Base-by-base conservation (phyloP, 2,113 vertebrate species). In the Azemiops feae region DNA sequence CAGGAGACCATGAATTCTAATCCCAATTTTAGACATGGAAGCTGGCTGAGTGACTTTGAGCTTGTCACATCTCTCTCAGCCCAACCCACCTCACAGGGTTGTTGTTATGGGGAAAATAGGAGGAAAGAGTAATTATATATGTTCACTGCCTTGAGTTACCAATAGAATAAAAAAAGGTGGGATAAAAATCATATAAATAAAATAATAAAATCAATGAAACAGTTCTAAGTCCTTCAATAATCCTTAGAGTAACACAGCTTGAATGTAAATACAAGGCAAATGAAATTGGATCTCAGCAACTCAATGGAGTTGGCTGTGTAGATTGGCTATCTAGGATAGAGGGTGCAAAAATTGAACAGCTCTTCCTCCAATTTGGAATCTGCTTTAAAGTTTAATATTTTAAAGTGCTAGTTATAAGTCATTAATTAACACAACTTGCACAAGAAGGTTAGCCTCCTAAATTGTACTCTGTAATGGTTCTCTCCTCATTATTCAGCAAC, bases 401-500 rank as follows among this genome's bases (percentile, higher is more conserved):
- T 45, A n/a, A 88, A 81, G 6, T 6, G 34, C 87, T 47, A 1
- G 50, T 34, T 92, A 18, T 55, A 64, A 55, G 55, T 43, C 39
- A 52, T n/a, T 57, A 55, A 89, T 93, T 90, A 87, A 47, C 74
- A 93, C 52, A 87, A 14, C 52, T 18, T 86, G n/a, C 55, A 93
- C 54, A 34, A 87, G 69, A 43, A 30, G 45, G 22, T 57, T 90
- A 64, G 81, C 81, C 43, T 47, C 43, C 88, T 93, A 90, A 93
- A 90, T 93, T 87, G 55, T 43, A 43, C 47, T 87, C 45, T 25
- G 60, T 93, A 90, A 93, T 90, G 30, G 81, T 60, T 50, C 23
- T 87, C 81, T 52, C 81, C 81, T 64, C 74, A 64, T 93, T 90
- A 93, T 90, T 93, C 92, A 93, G 81, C 25, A 89, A 89, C 57